Percentiles rank a stretch among this genome's conserved stretches.
Conservation (phyloP, 2,113 vertebrate species). For the Aptenodytes forsteri region DNA sequence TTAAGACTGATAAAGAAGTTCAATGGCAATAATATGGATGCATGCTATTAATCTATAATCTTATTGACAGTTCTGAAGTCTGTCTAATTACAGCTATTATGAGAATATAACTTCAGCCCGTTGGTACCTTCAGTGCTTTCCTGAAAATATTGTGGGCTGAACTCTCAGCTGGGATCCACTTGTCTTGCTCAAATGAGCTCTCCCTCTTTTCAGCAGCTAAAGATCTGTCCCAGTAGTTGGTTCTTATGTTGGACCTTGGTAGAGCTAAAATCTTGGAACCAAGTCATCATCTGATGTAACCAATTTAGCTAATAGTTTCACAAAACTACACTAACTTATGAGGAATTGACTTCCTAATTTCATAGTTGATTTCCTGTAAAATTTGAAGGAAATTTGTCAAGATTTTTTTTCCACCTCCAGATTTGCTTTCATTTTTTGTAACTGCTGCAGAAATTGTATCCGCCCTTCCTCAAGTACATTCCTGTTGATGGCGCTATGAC, state of each 20-base stretch:
- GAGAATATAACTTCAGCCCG: not conserved
- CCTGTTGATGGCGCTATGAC: not conserved
- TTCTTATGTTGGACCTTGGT: not conserved
- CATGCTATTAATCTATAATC: not conserved
- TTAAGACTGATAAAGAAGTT: not conserved
- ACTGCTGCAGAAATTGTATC: not conserved
- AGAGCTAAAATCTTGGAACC: not conserved
- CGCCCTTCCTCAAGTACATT: not conserved
- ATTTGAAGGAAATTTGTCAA: not conserved
- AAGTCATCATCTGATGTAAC: not conserved
- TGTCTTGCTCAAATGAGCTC: not conserved
- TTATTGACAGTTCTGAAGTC: not conserved
- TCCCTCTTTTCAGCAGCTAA: not conserved
- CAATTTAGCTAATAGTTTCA: not conserved
- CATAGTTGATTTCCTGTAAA: not conserved
- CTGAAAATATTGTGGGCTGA: not conserved
- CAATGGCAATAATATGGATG: not conserved
- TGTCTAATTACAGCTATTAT: not conserved
- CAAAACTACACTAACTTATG: not conserved
- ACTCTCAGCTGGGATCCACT: not conserved
- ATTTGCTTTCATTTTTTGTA: not conserved
- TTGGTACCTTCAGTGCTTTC: not conserved
- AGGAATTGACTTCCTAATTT: not conserved
- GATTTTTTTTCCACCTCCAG: not conserved
- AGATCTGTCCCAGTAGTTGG: not conserved